A percentile compares a stretch with the other conserved stretches of the same genome.
Conservation (phyloP, 2,888 invertebrate species). For the Sesia bembeciformis region DNA sequence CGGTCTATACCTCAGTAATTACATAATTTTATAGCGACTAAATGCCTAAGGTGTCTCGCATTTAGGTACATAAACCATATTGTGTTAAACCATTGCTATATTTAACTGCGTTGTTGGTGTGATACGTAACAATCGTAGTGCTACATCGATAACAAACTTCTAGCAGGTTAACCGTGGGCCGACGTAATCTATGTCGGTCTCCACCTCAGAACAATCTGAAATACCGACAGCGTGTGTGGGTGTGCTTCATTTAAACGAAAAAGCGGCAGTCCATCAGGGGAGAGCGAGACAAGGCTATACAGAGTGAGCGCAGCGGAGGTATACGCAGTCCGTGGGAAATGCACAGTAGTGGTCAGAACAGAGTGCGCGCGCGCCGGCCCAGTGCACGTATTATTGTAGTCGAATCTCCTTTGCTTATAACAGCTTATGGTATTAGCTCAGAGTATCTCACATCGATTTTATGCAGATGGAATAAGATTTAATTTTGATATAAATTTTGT, state of each 20-base stretch:
- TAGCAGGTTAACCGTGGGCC: slow-evolving; percentile 42
- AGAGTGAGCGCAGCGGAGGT: slow-evolving; percentile 33
- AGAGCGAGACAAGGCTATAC: slow-evolving; percentile 45
- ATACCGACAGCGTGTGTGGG: slow-evolving; percentile 72
- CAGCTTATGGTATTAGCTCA: slow-evolving; percentile 33
- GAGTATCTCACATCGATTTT: slow-evolving; percentile 17
- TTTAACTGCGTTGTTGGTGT: slow-evolving; percentile 3
- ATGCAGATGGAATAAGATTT: slow-evolving; percentile 17
- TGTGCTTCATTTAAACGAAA: slow-evolving; percentile 72
- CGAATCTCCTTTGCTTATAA: slow-evolving; percentile 46
- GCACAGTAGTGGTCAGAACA: slow-evolving; percentile 75
- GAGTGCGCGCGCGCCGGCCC: slow-evolving; percentile 73
- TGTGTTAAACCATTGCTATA: slow-evolving; percentile 5
- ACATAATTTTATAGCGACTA: neutral
- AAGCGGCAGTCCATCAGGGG: slow-evolving; percentile 69
- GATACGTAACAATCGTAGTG: slow-evolving; percentile 9
- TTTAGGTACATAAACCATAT: neutral
- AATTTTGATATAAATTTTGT: slow-evolving; percentile 14
- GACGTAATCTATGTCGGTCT: slow-evolving; percentile 68
- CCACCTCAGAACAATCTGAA: slow-evolving; percentile 65
- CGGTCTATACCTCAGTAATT: neutral
- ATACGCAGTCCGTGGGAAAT: slow-evolving; percentile 72
- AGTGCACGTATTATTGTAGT: slow-evolving; percentile 73
- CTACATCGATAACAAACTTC: slow-evolving; percentile 37
- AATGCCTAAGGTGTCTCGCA: neutral